Evolutionary conservation across 1,140 invertebrate species (phyloP).

Genomic region (Bombus pyrosoma): DNA sequence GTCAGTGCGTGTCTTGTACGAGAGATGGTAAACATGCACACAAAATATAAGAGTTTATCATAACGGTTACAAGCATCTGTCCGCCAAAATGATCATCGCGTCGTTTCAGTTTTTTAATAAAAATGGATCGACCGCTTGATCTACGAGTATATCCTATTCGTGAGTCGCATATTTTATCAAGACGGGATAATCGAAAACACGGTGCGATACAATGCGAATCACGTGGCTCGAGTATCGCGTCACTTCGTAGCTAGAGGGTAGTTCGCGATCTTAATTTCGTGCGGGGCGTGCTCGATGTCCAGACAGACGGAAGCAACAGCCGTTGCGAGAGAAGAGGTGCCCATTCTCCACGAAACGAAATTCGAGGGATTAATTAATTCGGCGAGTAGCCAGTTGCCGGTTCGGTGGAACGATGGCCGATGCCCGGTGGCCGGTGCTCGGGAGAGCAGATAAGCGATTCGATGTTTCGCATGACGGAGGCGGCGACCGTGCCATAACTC

Average conservation of each 20-base stretch:
- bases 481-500: constrained; percentile 80
- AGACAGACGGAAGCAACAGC: background rate
- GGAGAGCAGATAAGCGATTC: constrained; percentile 76
- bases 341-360: constrained; percentile 25
- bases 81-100: too few species aligned
- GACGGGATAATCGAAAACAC: background rate
- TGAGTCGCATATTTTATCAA: background rate
- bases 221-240: background rate
- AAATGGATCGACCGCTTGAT: background rate
- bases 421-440: constrained; percentile 23
- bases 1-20: too few species aligned
- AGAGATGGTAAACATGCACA: too few species aligned
- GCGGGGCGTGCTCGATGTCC: constrained; percentile 19
- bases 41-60: too few species aligned
- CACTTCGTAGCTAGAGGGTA: background rate
- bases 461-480: constrained; percentile 80
- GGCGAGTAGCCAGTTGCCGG: constrained; percentile 17
- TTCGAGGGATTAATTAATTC: constrained; percentile 59
- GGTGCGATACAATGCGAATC: background rate
- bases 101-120: too few species aligned
- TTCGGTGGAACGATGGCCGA: constrained; percentile 1
- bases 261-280: constrained; percentile 26
- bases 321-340: background rate
- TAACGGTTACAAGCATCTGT: too few species aligned
- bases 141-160: too few species aligned